Conservation (phyloP, 2,797 vertebrate species). For the Megalops cyprinoides region DNA sequence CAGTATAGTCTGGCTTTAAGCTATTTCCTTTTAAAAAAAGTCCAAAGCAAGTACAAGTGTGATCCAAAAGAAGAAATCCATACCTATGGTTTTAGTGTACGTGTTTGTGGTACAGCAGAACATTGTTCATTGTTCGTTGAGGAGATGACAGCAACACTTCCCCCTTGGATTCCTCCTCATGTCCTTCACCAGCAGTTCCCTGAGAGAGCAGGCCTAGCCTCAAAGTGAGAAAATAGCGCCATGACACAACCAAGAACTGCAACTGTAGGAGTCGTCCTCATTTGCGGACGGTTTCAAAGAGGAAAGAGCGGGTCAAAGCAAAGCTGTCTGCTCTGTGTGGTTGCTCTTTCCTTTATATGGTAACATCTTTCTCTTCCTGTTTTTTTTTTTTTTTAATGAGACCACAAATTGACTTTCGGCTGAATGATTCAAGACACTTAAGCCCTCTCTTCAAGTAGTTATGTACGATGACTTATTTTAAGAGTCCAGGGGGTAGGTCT, state of each 20-base stretch:
- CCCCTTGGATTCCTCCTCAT: conserved; percentile 39
- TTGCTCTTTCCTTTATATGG: conserved; percentile 24
- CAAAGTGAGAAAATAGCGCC: neutral
- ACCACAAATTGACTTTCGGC: neutral
- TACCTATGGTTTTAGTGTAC: neutral
- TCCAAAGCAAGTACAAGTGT: too few species aligned
- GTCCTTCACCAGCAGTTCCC: conserved; percentile 41
- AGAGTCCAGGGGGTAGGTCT: neutral
- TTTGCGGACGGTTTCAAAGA: conserved; percentile 16
- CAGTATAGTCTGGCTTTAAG: neutral
- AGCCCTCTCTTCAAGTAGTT: conserved; percentile 3
- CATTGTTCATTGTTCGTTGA: conserved; percentile 36
- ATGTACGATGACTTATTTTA: neutral
- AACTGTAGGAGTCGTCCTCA: neutral
- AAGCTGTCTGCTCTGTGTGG: conserved; percentile 9
- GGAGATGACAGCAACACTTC: conserved; percentile 41
- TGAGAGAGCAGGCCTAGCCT: conserved; percentile 35
- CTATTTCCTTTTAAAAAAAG: neutral
- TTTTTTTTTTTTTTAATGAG: conserved; percentile 33
- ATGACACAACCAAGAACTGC: neutral
- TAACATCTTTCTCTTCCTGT: neutral
- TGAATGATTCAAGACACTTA: neutral
- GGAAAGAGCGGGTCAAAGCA: conserved; percentile 22
- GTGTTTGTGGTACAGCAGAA: neutral
- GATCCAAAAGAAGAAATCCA: neutral